Conservation (phyloP, 2,113 vertebrate species). For the Oxyura jamaicensis region DNA sequence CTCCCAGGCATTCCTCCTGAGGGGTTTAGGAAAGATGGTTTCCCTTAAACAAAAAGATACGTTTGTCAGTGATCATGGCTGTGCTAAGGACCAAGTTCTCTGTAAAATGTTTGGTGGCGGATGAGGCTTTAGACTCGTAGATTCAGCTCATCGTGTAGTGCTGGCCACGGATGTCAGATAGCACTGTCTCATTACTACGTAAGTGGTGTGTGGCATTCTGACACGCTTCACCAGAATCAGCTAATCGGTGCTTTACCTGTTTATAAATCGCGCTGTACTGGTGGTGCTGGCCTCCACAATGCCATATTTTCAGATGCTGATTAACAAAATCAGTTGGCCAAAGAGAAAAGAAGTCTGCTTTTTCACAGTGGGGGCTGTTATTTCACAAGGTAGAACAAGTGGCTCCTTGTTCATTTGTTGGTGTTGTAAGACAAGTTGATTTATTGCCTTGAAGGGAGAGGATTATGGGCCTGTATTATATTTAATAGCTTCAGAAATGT, state of each 20-base stretch:
- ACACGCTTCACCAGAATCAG: background rate
- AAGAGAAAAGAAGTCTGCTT: background rate
- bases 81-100: background rate
- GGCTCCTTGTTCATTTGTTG: background rate
- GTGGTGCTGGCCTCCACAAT: background rate
- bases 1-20: background rate
- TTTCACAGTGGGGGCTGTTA: background rate
- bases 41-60: background rate
- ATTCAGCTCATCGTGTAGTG: background rate
- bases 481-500: background rate
- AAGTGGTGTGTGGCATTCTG: background rate
- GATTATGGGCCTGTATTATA: background rate
- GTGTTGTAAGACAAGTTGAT: background rate
- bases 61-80: background rate
- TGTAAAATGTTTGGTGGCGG: background rate
- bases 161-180: background rate
- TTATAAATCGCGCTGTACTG: background rate
- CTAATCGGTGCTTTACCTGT: background rate
- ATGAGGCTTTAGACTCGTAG: background rate
- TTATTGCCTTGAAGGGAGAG: background rate
- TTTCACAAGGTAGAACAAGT: background rate
- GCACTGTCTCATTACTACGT: background rate
- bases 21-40: background rate
- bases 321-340: background rate
- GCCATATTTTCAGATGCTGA: background rate